Evolutionary conservation across 2,113 vertebrate species (phyloP), one percentile per base, ranked within the genome.

Genomic region (Pluvialis apricaria): DNA sequence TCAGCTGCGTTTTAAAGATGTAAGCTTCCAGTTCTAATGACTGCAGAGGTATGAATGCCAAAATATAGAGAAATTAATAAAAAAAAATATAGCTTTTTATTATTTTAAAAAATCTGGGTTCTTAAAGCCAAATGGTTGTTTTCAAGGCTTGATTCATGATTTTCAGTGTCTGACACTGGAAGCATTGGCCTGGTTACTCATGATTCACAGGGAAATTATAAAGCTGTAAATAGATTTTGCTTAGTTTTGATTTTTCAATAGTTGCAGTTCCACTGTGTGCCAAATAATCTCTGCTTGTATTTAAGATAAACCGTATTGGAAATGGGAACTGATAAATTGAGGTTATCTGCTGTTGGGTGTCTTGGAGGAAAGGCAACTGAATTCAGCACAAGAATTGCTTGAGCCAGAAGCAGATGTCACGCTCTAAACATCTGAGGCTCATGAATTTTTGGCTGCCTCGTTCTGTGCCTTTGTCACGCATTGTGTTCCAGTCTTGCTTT

Each of bases 381-480:
- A 87, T 79, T 87, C 58, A 87, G 0, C 51, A 10, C 6, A 82
- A 77, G 32, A 62, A 45, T n/a, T 80, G 25, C 60, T 54, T 72
- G 78, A 96, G 92, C 89, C 95, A 97, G 92, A 87, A 90, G 58
- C 70, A 87, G 81, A 95, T 95, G 81, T 95, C 91, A 91, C 25
- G 5, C 73, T 92, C 58, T 69, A 47, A 96, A 92, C 86, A 89
- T 91, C 77, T 95, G 94, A 96, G 66, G 78, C 60, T 90, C 75
- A 89, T 92, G 88, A 87, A 34, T 80, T 91, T 82, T 87, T 97
- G 95, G 62, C 91, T 88, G 78, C 32, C 70, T 96, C 6, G 1
- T 58, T 79, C 58, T 83, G 68, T 88, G 66, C 36, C 89, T 97
- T 83, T 94, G 92, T 94, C 91, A 95, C 6, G 7, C 40, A 34